Base-by-base conservation (phyloP, 2,113 vertebrate species). In the Ochotona princeps region DNA sequence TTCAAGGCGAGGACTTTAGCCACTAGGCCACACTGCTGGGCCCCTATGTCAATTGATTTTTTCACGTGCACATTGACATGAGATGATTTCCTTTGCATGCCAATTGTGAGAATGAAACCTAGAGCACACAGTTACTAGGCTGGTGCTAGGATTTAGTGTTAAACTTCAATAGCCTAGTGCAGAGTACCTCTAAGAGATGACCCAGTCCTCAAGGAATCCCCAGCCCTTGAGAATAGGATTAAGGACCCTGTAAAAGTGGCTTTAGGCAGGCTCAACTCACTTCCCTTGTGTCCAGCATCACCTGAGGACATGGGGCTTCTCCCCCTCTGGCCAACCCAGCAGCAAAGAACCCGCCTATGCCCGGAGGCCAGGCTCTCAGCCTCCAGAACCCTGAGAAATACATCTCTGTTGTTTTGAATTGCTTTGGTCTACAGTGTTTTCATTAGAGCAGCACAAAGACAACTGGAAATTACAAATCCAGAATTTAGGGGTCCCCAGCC, bases 21-120 rank as follows among this genome's bases (percentile, higher is more conserved):
- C n/a, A n/a, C n/a, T n/a, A n/a, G n/a, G n/a, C n/a, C n/a, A n/a
- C n/a, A n/a, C n/a, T n/a, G n/a, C n/a, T n/a, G n/a, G n/a, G n/a
- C n/a, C n/a, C n/a, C n/a, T n/a, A n/a, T n/a, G n/a, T n/a, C n/a
- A n/a, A n/a, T n/a, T n/a, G n/a, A n/a, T n/a, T n/a, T n/a, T n/a
- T n/a, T n/a, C n/a, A n/a, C n/a, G n/a, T n/a, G n/a, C n/a, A n/a
- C n/a, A n/a, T 44, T 44, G 38, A 44, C 38, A 44, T 44, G 38
- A 44, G 90, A 79, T 87, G 79, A 87, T 83, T 78, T 89, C 35
- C 70, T 90, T 92, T 92, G 73, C 95, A 86, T 81, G 44, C 87
- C 83, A 61, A 81, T 28, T 10, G 20, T 75, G 44, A 91, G 79
- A 93, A 76, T 91, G 63, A 65, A 72, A 84, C 61, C n/a, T 67